Percentiles rank a stretch among this genome's conserved stretches.
Conservation (phyloP, 2,888 invertebrate genomes). For the Malacosoma neustria region DNA sequence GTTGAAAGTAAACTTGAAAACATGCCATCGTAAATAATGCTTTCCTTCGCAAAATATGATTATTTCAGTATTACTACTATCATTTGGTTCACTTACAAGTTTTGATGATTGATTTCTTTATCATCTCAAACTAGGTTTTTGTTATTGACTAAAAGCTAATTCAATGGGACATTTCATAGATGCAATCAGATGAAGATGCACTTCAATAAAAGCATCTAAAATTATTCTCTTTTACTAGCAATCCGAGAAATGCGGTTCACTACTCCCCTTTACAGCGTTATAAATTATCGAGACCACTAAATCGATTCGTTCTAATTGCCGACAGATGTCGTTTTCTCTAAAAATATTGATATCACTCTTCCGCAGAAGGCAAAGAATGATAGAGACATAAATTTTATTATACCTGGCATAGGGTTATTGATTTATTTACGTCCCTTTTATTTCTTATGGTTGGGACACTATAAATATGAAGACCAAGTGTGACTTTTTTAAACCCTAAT, state of each 20-base stretch:
- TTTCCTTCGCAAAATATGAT: too few species aligned
- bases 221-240: not conserved
- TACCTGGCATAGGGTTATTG: not conserved
- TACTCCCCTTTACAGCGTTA: slow-evolving; percentile 15
- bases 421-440: not conserved
- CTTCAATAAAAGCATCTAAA: not conserved
- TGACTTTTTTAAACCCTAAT: not conserved
- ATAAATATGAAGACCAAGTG: not conserved
- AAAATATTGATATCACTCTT: slow-evolving; percentile 4
- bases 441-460: not conserved
- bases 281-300: slow-evolving; percentile 28
- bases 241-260: slow-evolving; percentile 3
- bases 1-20: too few species aligned
- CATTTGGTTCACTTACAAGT: too few species aligned
- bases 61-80: too few species aligned
- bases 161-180: not conserved
- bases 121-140: too few species aligned
- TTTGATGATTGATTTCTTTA: too few species aligned
- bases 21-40: too few species aligned
- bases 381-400: not conserved
- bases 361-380: slow-evolving; percentile 5
- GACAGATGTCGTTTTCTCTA: slow-evolving; percentile 26
- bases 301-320: slow-evolving; percentile 37
- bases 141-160: too few species aligned
- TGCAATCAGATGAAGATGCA: not conserved